Evolutionary conservation across 2,797 vertebrate genomes (phyloP).

Genomic region (Phalloptychus januarius): DNA sequence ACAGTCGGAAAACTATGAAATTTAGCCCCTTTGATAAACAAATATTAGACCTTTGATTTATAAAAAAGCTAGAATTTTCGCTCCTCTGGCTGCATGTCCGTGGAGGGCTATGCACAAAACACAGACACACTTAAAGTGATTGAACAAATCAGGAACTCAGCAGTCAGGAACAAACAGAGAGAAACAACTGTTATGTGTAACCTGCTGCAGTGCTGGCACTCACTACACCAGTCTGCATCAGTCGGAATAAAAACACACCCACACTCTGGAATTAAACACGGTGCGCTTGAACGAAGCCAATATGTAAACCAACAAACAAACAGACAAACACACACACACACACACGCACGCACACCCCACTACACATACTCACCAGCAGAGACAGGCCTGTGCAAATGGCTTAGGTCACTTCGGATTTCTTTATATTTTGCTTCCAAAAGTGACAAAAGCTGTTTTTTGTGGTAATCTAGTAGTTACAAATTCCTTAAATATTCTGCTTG

Average conservation of each 20-base stretch:
- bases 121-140: conserved; percentile 65
- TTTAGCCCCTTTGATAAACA: conserved; percentile 12
- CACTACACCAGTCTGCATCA: conserved; percentile 72
- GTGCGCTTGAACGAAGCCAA: conserved; percentile 57
- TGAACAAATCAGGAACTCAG: conserved; percentile 60
- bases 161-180: conserved; percentile 52
- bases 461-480: neutral
- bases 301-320: conserved; percentile 46
- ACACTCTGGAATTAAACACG: conserved; percentile 64
- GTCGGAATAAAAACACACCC: conserved; percentile 63
- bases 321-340: conserved; percentile 12
- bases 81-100: conserved; percentile 37
- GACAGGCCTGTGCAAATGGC: neutral
- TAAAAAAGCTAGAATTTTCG: neutral
- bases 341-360: conserved; percentile 17
- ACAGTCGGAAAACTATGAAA: conserved; percentile 24
- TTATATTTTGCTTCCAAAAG: neutral
- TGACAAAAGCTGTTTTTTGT: neutral
- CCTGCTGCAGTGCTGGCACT: conserved; percentile 71
- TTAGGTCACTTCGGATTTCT: neutral
- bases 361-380: conserved; percentile 24
- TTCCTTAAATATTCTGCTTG: neutral
- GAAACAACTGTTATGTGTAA: conserved; percentile 57
- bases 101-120: conserved; percentile 40
- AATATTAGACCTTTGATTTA: conserved; percentile 8